Evolutionary conservation across 2,797 vertebrate genomes (phyloP).

Genomic region (Nothura maculosa): DNA sequence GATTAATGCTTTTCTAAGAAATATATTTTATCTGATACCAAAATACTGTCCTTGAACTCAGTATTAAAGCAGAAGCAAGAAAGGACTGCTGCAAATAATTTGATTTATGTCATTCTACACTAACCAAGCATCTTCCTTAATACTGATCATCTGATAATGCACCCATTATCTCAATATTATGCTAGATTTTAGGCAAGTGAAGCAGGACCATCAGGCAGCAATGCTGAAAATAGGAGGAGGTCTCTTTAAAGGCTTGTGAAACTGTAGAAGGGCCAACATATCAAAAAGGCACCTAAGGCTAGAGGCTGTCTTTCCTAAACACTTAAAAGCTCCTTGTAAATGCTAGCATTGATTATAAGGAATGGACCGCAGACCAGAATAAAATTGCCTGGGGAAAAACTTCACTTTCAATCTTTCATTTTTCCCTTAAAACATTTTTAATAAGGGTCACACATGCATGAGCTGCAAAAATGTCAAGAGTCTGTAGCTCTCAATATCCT

Average conservation of each 20-base stretch:
- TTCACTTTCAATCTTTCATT: conserved; percentile 36
- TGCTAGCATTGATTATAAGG: conserved; percentile 28
- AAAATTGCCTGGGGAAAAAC: conserved; percentile 25
- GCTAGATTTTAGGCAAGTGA: not conserved
- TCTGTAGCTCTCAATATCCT: not conserved
- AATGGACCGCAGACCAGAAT: conserved; percentile 25
- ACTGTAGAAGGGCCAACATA: not conserved
- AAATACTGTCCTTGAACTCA: not conserved
- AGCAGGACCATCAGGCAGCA: not conserved
- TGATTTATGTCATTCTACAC: not conserved
- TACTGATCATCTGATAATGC: not conserved
- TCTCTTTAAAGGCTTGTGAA: not conserved
- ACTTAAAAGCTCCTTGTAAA: conserved; percentile 37
- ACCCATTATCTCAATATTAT: not conserved
- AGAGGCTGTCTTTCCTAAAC: conserved; percentile 17
- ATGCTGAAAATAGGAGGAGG: not conserved
- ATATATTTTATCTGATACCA: not conserved
- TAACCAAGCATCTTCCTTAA: not conserved
- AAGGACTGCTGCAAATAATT: not conserved
- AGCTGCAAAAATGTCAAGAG: not conserved
- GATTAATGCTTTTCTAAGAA: not conserved
- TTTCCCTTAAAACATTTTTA: conserved; percentile 52
- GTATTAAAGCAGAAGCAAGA: not conserved
- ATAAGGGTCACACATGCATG: conserved; percentile 11
- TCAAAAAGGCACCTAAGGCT: not conserved